Percentiles rank a stretch among this genome's conserved stretches.
These are phyloP conservation scores for Brachionichthys hirsutus DNA, from an alignment of 2,113 vertebrate species.

Conservation along the genomic window DNA sequence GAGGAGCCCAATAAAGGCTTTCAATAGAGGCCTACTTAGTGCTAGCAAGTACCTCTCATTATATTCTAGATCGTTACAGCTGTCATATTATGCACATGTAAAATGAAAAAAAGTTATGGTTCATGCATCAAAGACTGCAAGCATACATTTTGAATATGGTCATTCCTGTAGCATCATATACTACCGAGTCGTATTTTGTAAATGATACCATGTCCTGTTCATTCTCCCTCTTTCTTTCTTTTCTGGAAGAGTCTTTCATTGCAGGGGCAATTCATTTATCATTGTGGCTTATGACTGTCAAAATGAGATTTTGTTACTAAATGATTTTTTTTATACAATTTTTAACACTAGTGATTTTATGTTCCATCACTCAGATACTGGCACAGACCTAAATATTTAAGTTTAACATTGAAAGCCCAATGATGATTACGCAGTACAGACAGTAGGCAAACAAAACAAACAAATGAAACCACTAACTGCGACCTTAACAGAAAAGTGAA, in stretches of 20 bases:
- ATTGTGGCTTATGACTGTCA: no score
- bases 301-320: no score
- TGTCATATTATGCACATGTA: constrained; percentile 66
- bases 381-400: no score
- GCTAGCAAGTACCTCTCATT: constrained; percentile 64
- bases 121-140: constrained; percentile 44
- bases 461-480: background rate
- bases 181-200: constrained; percentile 10
- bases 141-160: constrained; percentile 41
- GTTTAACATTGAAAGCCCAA: no score
- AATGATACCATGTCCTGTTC: constrained; percentile 9
- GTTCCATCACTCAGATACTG: no score
- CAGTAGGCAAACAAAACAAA: background rate
- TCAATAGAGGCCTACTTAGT: constrained; percentile 50
- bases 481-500: background rate
- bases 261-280: no score
- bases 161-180: constrained; percentile 19
- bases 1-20: constrained; percentile 67
- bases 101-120: constrained; percentile 54
- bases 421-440: background rate
- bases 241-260: no score
- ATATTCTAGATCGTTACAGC: constrained; percentile 57
- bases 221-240: constrained; percentile 32
- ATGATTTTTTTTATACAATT: no score
- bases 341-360: no score